Evolutionary conservation across 2,888 invertebrate genomes (phyloP).

Genomic region (Xestia sexstrigata): DNA sequence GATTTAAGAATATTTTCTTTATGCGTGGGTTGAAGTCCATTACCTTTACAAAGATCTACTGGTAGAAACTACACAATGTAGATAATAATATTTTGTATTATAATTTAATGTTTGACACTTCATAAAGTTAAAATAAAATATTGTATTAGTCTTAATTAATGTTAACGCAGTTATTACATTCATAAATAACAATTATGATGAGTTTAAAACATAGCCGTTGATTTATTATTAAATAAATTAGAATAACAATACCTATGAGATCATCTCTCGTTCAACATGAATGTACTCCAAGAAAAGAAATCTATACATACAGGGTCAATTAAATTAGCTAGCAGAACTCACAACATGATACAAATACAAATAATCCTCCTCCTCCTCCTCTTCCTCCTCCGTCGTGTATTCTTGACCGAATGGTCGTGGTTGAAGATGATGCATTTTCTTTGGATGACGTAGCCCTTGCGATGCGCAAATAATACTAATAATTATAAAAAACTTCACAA

Average conservation of each 20-base stretch:
- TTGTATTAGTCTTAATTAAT: constrained; percentile 54
- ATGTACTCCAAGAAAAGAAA: neutral
- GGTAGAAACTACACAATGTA: constrained; percentile 35
- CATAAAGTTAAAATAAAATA: constrained; percentile 50
- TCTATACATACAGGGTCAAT: neutral
- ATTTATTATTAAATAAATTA: constrained; percentile 25
- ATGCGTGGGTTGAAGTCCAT: constrained; percentile 53
- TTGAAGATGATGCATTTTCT: no score
- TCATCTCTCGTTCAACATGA: neutral
- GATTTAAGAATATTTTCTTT: constrained; percentile 53
- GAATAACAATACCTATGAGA: neutral
- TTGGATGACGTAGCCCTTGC: no score
- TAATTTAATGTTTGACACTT: constrained; percentile 58
- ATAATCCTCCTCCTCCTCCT: no score
- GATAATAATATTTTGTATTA: constrained; percentile 32
- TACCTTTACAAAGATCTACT: constrained; percentile 34
- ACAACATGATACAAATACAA: no score
- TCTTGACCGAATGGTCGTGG: no score
- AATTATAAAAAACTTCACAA: no score
- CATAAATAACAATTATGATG: constrained; percentile 11
- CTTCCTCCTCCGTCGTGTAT: no score
- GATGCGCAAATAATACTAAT: no score
- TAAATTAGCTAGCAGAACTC: neutral
- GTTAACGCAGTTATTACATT: constrained; percentile 16
- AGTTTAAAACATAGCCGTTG: neutral